Percentiles rank a stretch among this genome's conserved stretches.
These are phyloP conservation scores for Cydia pomonella DNA, from an alignment of 1,140 invertebrate species.

Conservation along the genomic window DNA sequence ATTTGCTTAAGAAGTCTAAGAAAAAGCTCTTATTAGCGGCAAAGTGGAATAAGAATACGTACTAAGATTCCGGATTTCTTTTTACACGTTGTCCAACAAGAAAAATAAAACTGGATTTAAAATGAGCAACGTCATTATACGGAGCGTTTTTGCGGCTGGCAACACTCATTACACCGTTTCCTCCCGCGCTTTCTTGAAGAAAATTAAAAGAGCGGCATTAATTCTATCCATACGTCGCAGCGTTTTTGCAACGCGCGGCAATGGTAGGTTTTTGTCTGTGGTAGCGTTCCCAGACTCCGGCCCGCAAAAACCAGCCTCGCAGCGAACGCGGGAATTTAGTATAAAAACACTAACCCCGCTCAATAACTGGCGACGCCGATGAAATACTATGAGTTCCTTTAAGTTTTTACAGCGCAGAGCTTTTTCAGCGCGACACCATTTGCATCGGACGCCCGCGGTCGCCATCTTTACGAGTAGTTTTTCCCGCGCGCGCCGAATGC, in stretches of 20 bases:
- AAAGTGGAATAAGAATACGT: constrained; percentile 29
- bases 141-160: constrained; percentile 70
- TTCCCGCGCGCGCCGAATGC: constrained; percentile 57
- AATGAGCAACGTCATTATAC: constrained; percentile 70
- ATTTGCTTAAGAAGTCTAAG: not conserved
- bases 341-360: constrained; percentile 66
- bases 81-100: constrained; percentile 23
- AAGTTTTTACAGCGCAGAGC: constrained; percentile 58
- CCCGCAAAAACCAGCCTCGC: constrained; percentile 60
- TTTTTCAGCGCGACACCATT: constrained; percentile 65
- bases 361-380: constrained; percentile 71
- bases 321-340: constrained; percentile 61
- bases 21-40: constrained; percentile 26
- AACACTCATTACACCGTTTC: constrained; percentile 75
- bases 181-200: constrained; percentile 76
- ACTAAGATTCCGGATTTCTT: constrained; percentile 31
- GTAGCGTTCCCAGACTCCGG: constrained; percentile 65
- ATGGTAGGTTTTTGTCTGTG: constrained; percentile 67
- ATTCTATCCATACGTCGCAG: constrained; percentile 72
- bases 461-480: constrained; percentile 64
- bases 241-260: constrained; percentile 67
- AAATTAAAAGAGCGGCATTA: constrained; percentile 79
- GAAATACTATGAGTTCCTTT: constrained; percentile 76
- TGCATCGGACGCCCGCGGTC: constrained; percentile 56
- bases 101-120: constrained; percentile 51